Percentiles rank a stretch among this genome's conserved stretches.
Evolutionary conservation across 2,797 vertebrate species (phyloP).

Genomic region (Girardinus metallicus): DNA sequence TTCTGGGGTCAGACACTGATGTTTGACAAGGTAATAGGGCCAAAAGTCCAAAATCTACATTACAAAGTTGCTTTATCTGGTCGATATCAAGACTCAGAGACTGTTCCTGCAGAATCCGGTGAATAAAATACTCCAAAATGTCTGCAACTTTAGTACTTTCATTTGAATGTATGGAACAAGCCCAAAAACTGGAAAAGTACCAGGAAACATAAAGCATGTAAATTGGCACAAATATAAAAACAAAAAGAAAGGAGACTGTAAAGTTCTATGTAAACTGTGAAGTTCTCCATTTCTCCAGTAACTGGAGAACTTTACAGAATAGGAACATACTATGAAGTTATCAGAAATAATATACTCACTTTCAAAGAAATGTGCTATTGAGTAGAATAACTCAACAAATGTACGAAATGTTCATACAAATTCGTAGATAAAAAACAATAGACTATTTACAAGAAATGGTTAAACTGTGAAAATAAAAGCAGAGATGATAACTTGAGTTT

Average conservation of each 20-base stretch:
- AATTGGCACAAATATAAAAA: neutral
- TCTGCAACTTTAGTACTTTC: neutral
- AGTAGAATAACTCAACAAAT: too few relatives aligned
- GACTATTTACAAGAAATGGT: neutral
- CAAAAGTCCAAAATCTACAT: neutral
- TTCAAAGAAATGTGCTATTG: too few relatives aligned
- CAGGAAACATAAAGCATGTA: neutral
- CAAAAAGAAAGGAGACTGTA: too few relatives aligned
- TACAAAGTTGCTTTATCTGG: neutral
- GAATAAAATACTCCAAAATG: neutral
- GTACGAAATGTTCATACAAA: neutral
- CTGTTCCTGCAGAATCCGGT: neutral
- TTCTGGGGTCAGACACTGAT: neutral
- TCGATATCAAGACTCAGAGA: neutral
- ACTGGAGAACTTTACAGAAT: too few relatives aligned
- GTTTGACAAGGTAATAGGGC: neutral
- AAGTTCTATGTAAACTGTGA: too few relatives aligned
- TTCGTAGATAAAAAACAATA: neutral
- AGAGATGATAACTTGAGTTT: neutral
- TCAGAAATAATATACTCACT: too few relatives aligned
- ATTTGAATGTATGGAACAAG: neutral
- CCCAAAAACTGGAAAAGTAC: neutral
- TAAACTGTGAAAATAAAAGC: neutral
- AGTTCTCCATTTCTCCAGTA: too few relatives aligned
- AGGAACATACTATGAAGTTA: too few relatives aligned